Percentiles rank a stretch among this genome's conserved stretches.
Conservation (phyloP, 2,888 invertebrate genomes). For the Pheosia gnoma region DNA sequence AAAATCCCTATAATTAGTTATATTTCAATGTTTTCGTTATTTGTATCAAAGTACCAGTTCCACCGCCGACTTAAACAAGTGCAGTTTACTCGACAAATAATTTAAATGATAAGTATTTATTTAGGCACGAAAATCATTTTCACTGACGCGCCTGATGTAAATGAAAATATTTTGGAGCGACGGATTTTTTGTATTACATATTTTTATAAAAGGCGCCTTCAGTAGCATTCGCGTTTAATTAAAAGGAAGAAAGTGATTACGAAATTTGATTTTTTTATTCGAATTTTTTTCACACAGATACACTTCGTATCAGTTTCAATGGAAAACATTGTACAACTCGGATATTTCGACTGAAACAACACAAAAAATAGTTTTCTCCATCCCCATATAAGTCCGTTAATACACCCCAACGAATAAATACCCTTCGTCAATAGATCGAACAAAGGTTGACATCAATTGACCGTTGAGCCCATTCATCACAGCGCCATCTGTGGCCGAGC, state of each 20-base stretch:
- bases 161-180: conserved; percentile 13
- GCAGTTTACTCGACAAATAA: conserved; percentile 33
- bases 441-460: conserved; percentile 47
- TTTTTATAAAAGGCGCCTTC: conserved; percentile 9
- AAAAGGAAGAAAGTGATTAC: background rate
- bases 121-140: conserved; percentile 31
- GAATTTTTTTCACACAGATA: too few species aligned
- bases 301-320: too few species aligned
- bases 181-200: conserved; percentile 12
- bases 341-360: too few species aligned
- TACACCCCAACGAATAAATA: conserved; percentile 36
- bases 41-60: conserved; percentile 4
- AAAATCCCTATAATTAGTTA: too few species aligned
- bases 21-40: too few species aligned
- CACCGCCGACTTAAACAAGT: conserved; percentile 11
- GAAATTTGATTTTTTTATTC: background rate
- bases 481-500: conserved; percentile 37
- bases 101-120: conserved; percentile 36
- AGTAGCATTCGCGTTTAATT: background rate
- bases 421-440: conserved; percentile 36
- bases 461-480: conserved; percentile 42
- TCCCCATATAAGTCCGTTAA: conserved; percentile 10
- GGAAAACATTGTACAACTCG: too few species aligned
- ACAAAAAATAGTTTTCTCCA: too few species aligned
- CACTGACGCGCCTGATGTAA: conserved; percentile 15